Base-by-base conservation (phyloP, 2,888 invertebrate genomes). In the Andrena praecox region DNA sequence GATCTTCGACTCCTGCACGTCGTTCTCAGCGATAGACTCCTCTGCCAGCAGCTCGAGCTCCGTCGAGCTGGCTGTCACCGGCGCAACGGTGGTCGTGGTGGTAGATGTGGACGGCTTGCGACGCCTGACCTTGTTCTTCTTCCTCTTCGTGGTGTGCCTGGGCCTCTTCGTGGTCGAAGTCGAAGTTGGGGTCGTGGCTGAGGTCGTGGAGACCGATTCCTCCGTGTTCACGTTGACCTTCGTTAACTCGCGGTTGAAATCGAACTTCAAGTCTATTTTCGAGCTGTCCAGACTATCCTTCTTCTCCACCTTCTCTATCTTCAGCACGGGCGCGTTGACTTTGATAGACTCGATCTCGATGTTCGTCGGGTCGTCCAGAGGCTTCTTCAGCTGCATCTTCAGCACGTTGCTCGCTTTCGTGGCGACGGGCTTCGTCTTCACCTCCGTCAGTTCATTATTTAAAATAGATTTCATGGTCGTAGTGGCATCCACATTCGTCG, bases 101-200 rank as follows among this genome's bases (percentile, higher is more conserved):
- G 82, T 72, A 67, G 95, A 93, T 52, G 94, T 94, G 0, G 95
- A 89, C 0, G 95, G 96, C 89, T 95, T 96, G 2, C 96, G 95
- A 85, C 96, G 95, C 77, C 96, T 95, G 8, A 94, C 94, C 89
- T 95, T 96, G 80, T 93, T 93, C 87, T 93, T 93, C 93, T 96
- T 96, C 77, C 94, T 91, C 80, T 94, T 95, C 3, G 85, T 68
- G 16, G 89, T 94, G 12, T 95, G 93, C 89, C 95, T 95, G 0
- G 95, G 95, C 77, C 95, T 95, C 80, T 95, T 95, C 2, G 95
- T 95, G 1, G 95, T 94, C 85, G 95, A 92, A 94, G 85, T 95
- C 90, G 93, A 95, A 94, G 85, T 69, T 0, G 66, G 74, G n/a
- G 88, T 78, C 0, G 95, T 94, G 0, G 95, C 94, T 52, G 95